Base-by-base conservation (phyloP, 2,113 vertebrate species). In the Anser cygnoides region DNA sequence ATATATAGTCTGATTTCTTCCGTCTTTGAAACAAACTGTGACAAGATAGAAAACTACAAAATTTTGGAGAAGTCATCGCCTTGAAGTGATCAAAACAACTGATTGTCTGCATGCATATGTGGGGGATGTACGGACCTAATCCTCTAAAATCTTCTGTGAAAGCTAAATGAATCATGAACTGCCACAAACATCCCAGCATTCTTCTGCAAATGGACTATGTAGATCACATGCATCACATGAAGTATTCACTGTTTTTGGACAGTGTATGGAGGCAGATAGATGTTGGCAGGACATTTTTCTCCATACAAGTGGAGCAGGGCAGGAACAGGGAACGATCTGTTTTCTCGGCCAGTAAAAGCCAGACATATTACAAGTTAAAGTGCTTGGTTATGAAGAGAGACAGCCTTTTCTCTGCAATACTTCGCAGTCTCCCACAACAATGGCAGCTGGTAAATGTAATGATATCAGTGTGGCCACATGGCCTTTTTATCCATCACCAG, bases 381-480 rank as follows among this genome's bases (percentile, higher is more conserved):
- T 84, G 86, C 39, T 94, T 87, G 90, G 57, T 87, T 94, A 63
- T 75, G 73, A 95, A 91, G 73, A 91, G 61, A 95, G 52, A 87
- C 76, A 93, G 95, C 65, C 66, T 95, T 93, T 94, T 33, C 71
- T 62, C 87, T 68, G 57, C 84, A 92, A 2, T 65, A 54, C 61
- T 75, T 75, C 14, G 43, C 50, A 84, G 31, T 49, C 70, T 78
- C 73, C 68, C 57, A n/a, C 46, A 79, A 0, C 58, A 65, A 68
- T 59, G 86, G 66, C 92, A 94, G 90, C 86, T 96, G 84, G 80
- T 87, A 91, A 84, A 94, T 85, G 90, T 92, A 94, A 94, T 46
- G 57, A 65, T 92, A 96, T 89, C 90, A 91, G 67, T 72, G 84
- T 79, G 58, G 86, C 83, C 77, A 90, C 93, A 84, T 84, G 88